These are phyloP conservation scores for Darevskia mixta DNA, from an alignment of 2,797 vertebrate species.

Conservation along the genomic window DNA sequence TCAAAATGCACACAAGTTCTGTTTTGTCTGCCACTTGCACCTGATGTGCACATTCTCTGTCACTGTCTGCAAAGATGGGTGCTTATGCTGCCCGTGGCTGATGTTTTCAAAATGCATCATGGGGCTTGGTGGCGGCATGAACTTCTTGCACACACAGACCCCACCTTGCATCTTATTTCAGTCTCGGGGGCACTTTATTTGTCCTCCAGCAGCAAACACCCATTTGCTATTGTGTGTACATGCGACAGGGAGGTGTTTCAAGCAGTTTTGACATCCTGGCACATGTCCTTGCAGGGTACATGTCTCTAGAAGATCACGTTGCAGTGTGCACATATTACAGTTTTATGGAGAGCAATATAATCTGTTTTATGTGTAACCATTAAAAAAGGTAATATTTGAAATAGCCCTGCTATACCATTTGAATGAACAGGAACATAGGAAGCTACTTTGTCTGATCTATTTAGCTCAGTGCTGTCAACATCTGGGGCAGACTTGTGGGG, in stretches of 20 bases:
- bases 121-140: no score
- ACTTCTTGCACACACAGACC: no score
- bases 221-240: no score
- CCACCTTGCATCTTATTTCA: background rate
- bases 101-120: no score
- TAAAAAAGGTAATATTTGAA: background rate
- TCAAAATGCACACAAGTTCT: constrained; percentile 4
- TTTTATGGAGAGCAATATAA: background rate
- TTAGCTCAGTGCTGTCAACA: no score
- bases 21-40: background rate
- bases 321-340: background rate
- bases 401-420: background rate
- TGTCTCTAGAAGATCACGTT: background rate
- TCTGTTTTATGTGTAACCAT: no score
- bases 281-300: background rate
- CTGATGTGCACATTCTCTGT: background rate
- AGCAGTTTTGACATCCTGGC: background rate
- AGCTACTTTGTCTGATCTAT: no score
- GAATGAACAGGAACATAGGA: no score
- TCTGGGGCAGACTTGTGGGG: no score
- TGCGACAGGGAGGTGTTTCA: background rate
- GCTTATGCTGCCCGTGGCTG: background rate
- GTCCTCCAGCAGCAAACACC: background rate
- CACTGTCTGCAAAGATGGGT: background rate
- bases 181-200: background rate